Conservation (phyloP, 2,797 vertebrate species). For the Orestias chungarensis region DNA sequence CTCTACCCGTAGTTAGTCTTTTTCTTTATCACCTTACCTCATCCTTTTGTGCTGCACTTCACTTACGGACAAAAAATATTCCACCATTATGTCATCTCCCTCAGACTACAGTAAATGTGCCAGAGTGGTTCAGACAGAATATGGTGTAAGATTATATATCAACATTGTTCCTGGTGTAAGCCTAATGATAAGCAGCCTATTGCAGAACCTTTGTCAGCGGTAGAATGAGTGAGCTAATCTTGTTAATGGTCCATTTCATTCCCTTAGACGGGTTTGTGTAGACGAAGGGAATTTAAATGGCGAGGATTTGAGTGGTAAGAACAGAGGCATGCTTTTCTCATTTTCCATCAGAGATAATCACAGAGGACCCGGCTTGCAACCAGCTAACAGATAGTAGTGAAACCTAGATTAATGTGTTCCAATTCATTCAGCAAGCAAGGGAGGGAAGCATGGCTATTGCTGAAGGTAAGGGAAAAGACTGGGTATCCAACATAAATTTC, state of each 20-base stretch:
- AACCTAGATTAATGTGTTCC: conserved; percentile 48
- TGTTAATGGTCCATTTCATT: conserved; percentile 73
- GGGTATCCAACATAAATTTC: conserved; percentile 44
- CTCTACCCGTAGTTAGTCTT: conserved; percentile 33
- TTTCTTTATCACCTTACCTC: neutral
- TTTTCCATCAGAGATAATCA: conserved; percentile 60
- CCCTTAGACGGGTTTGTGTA: conserved; percentile 54
- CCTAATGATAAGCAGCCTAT: conserved; percentile 67
- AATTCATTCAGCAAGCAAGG: conserved; percentile 10
- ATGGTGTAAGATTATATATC: conserved; percentile 69
- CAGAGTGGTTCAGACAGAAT: conserved; percentile 56
- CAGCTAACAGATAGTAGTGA: conserved; percentile 33
- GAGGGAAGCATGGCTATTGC: neutral
- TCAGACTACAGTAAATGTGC: conserved; percentile 55
- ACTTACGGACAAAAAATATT: conserved; percentile 16
- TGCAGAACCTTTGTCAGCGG: conserved; percentile 60
- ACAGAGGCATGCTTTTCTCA: conserved; percentile 64
- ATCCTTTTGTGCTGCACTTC: conserved; percentile 25
- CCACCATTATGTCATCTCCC: conserved; percentile 49
- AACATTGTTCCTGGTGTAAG: conserved; percentile 60
- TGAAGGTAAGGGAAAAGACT: conserved; percentile 19
- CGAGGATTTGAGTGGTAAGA: conserved; percentile 62
- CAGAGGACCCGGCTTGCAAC: conserved; percentile 48
- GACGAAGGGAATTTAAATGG: conserved; percentile 66
- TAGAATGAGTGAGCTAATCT: conserved; percentile 73